A percentile compares a stretch with the other conserved stretches of the same genome.
Evolutionary conservation across 2,113 vertebrate genomes (phyloP).

Genomic region (Eulemur rufifrons): DNA sequence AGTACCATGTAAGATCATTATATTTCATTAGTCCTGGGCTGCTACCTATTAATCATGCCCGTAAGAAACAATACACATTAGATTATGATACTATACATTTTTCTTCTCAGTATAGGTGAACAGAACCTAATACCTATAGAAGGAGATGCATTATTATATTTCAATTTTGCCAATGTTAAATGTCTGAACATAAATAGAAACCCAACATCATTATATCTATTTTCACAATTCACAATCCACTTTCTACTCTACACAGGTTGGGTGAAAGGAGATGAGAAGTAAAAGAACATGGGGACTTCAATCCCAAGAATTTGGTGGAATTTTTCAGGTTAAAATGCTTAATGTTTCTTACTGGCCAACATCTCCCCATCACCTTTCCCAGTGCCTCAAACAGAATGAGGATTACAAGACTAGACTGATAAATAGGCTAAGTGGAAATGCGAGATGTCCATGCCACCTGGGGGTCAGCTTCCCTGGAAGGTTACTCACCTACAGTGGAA

Average conservation of each 20-base stretch:
- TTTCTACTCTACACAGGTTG: neutral
- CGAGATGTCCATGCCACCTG: neutral
- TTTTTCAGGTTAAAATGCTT: neutral
- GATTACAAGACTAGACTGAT: neutral
- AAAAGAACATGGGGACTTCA: neutral
- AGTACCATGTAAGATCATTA: too few species aligned
- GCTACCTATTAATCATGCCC: too few species aligned
- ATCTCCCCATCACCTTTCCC: neutral
- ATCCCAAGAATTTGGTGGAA: neutral
- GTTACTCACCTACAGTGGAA: neutral
- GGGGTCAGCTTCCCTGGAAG: too few species aligned
- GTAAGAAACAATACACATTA: too few species aligned
- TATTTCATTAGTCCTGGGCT: too few species aligned
- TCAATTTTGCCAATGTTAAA: too few species aligned
- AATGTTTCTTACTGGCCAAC: neutral
- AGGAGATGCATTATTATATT: too few species aligned
- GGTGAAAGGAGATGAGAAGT: neutral
- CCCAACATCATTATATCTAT: too few species aligned
- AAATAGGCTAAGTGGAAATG: neutral
- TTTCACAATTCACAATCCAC: neutral
- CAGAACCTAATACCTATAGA: too few species aligned
- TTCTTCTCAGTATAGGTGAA: too few species aligned
- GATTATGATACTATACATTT: too few species aligned
- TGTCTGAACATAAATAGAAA: too few species aligned
- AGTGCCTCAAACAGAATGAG: neutral